Percentiles rank a stretch among this genome's conserved stretches.
Evolutionary conservation across 2,888 invertebrate species (phyloP).

Genomic region (Heliconius ismenius): DNA sequence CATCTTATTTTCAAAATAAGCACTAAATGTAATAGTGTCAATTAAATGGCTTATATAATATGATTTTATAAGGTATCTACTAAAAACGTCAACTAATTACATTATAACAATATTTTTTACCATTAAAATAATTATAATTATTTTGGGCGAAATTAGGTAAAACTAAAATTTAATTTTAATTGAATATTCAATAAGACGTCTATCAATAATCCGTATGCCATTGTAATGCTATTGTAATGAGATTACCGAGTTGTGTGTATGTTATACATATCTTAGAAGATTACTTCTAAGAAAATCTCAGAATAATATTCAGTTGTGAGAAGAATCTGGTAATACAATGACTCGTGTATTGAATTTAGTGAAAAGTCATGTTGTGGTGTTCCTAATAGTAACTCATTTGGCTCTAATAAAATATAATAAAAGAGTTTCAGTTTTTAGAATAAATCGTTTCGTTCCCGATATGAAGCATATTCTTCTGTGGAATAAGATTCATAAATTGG

Average conservation of each 20-base stretch:
- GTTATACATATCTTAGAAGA: conserved; percentile 18
- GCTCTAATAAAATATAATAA: conserved; percentile 40
- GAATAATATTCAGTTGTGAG: background rate
- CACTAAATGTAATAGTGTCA: background rate
- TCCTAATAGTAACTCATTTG: conserved; percentile 34
- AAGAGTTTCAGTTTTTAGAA: conserved; percentile 45
- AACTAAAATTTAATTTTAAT: background rate
- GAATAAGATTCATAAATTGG: conserved; percentile 55
- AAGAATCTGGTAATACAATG: conserved; percentile 24
- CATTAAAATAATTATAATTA: background rate
- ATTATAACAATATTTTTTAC: too few relatives aligned
- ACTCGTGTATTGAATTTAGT: conserved; percentile 28
- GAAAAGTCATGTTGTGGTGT: conserved; percentile 37
- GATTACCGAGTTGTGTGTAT: conserved; percentile 16
- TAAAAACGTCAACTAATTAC: too few relatives aligned
- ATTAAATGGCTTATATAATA: background rate
- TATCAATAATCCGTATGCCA: conserved; percentile 2
- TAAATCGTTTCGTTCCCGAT: conserved; percentile 58
- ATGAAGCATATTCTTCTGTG: conserved; percentile 66
- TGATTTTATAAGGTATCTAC: too few relatives aligned
- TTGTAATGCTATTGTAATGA: conserved; percentile 23
- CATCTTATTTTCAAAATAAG: background rate
- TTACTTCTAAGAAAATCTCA: background rate
- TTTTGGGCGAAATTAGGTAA: background rate
- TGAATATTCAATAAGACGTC: background rate